Conservation (phyloP, 2,113 vertebrate species). For the Phainopepla nitens region DNA sequence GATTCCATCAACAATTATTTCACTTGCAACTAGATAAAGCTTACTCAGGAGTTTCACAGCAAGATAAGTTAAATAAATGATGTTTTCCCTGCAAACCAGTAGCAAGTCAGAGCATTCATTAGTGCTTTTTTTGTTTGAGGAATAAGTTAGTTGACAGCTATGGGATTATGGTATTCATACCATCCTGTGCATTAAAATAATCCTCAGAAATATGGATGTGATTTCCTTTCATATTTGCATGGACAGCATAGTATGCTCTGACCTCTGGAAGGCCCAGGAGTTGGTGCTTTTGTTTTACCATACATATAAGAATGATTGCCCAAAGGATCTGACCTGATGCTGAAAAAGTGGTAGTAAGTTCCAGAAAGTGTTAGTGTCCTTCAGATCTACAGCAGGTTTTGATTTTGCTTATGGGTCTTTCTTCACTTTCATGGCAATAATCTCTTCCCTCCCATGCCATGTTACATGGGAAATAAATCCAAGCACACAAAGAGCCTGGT, state of each 20-base stretch:
- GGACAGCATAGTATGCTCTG: neutral
- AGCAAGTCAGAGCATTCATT: neutral
- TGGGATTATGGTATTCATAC: neutral
- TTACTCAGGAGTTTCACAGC: neutral
- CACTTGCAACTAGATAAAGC: neutral
- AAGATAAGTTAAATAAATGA: neutral
- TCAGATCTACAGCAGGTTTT: neutral
- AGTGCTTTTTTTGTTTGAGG: neutral
- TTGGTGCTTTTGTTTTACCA: neutral
- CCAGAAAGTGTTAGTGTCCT: neutral
- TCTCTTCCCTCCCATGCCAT: neutral
- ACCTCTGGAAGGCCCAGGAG: neutral
- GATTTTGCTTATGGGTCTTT: neutral
- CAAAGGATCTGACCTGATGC: neutral
- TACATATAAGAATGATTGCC: neutral
- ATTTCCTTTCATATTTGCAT: neutral
- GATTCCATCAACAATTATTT: neutral
- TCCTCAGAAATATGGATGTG: neutral
- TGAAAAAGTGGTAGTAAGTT: neutral
- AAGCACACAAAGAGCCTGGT: neutral
- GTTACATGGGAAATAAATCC: neutral
- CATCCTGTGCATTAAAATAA: neutral
- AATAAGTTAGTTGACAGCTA: neutral
- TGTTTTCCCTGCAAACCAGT: neutral
- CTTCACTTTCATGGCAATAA: neutral